phyloP scores from a whole-genome alignment of 2,113 vertebrate species.

The Calyptomena viridis region DNA sequence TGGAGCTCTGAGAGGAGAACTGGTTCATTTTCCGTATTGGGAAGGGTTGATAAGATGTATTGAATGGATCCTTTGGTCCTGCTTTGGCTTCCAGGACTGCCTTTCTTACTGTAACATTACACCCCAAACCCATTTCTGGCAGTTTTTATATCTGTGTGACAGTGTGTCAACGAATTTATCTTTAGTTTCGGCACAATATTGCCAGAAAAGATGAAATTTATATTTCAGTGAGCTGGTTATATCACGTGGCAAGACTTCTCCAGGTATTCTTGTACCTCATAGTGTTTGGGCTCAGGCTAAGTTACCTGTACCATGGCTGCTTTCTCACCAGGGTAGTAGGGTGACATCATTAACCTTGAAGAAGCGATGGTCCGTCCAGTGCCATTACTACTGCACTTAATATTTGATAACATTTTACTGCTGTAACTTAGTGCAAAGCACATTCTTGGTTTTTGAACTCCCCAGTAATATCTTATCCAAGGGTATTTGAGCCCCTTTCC shows the following conservation, averaged over 20 bases:
- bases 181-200: not conserved
- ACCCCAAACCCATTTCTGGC: not conserved
- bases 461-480: not conserved
- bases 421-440: not conserved
- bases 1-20: not conserved
- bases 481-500: not conserved
- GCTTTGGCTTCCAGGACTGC: not conserved
- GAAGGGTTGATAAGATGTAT: not conserved
- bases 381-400: not conserved
- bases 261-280: not conserved
- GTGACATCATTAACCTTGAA: not conserved
- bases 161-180: not conserved
- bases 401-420: not conserved
- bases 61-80: not conserved
- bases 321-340: not conserved
- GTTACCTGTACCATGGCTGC: not conserved
- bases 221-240: not conserved
- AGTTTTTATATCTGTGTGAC: not conserved
- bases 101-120: not conserved
- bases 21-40: not conserved
- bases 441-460: not conserved
- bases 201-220: not conserved
- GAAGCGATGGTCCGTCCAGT: not conserved
- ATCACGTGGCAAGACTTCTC: not conserved
- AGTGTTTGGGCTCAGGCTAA: not conserved